These are phyloP conservation scores for Rhinopomastus cyanomelas DNA, from an alignment of 2,113 vertebrate species.

Conservation along the genomic window DNA sequence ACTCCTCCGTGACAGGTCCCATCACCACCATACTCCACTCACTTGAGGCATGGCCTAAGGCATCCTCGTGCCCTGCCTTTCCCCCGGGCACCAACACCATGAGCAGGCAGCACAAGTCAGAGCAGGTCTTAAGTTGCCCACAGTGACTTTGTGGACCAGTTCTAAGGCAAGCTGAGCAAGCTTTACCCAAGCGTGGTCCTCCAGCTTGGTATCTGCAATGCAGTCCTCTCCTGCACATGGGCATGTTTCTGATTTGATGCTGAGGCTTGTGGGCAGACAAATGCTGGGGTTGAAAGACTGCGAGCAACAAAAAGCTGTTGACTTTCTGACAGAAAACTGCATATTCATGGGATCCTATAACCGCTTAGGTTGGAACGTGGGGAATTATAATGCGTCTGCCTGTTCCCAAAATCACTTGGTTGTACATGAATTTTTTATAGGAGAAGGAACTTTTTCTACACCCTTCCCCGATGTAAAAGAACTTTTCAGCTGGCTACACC, in stretches of 20 bases:
- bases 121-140: not conserved
- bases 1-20: not conserved
- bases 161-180: not conserved
- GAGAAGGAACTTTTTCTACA: not conserved
- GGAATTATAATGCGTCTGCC: not conserved
- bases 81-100: not conserved
- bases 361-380: not conserved
- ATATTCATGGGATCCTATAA: not conserved
- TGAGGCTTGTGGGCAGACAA: not conserved
- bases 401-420: not conserved
- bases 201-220: too few relatives aligned
- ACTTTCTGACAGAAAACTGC: not conserved
- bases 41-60: not conserved
- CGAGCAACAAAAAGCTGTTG: not conserved
- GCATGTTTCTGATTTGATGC: not conserved
- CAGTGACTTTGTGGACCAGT: accelerated
- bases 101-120: not conserved
- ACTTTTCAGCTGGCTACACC: not conserved
- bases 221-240: not conserved
- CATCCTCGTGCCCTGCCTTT: not conserved
- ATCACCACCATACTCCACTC: not conserved
- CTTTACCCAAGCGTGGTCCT: accelerated
- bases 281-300: not conserved
- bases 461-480: not conserved
- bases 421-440: not conserved